Conservation (phyloP, 2,888 invertebrate genomes). For the Bellardia bayeri region DNA sequence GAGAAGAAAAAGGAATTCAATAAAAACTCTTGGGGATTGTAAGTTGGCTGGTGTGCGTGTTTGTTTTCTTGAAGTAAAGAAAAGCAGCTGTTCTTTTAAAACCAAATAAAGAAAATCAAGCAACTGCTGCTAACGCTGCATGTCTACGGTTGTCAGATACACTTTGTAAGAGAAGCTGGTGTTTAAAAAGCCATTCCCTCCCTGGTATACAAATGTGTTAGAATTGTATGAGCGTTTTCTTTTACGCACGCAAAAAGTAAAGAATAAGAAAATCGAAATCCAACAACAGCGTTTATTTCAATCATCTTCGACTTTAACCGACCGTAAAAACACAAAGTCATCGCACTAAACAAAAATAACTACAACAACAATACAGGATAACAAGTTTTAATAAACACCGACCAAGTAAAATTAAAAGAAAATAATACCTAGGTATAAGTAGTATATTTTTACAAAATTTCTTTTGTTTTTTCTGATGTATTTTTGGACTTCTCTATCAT, state of each 20-base stretch:
- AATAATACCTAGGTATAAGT: not conserved
- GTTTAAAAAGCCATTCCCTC: conserved; percentile 18
- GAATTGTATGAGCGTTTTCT: conserved; percentile 15
- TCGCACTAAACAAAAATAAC: conserved; percentile 25
- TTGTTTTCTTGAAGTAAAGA: not conserved
- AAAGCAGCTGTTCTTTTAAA: conserved; percentile 64
- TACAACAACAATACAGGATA: conserved; percentile 38
- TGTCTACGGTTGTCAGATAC: conserved; percentile 17
- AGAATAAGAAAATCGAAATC: not conserved
- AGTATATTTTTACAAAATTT: conserved; percentile 13
- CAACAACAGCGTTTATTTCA: conserved; percentile 1
- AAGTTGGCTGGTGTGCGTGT: conserved; percentile 7
- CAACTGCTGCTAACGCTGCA: conserved; percentile 46
- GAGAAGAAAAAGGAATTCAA: conserved; percentile 50
- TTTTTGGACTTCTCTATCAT: not conserved
- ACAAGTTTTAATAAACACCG: conserved; percentile 1
- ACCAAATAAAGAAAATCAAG: conserved; percentile 47
- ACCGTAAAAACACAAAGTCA: conserved; percentile 46
- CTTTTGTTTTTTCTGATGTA: not conserved
- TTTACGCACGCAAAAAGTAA: conserved; percentile 48
- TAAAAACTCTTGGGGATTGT: conserved; percentile 48
- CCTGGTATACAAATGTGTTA: not conserved
- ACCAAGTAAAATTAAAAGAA: not conserved
- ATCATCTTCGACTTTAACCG: conserved; percentile 32
- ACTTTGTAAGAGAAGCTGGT: conserved; percentile 40